Evolutionary conservation across 2,888 invertebrate species (phyloP), one percentile per base, ranked within the genome.

Genomic region (Linyphia triangularis): DNA sequence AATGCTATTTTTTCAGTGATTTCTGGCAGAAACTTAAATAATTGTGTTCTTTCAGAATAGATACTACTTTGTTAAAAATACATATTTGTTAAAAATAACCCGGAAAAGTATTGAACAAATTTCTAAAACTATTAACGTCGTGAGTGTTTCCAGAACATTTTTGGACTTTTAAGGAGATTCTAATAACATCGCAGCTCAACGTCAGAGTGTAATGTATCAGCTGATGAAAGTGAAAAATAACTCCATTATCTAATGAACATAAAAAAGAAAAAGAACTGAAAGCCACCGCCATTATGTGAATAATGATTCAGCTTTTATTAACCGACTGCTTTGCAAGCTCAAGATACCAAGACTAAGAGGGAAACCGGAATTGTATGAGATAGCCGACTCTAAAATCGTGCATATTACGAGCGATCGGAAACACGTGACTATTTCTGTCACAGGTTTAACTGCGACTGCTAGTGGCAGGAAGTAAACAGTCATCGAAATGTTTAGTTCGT

Each of bases 391-490:
- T 63, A 37, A 33, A 77, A 63, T 77, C 33, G 77, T 40, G 33
- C 63, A 82, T 30, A 82, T 63, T 63, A 22, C 43, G 61, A 82
- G 61, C 19, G 81, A 70, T 82, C 82, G 82, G 82, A 82, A 82
- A 72, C 82, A 82, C 82, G 82, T 82, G 82, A 82, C 24, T 28
- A 22, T n/a, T 43, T 37, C 19, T 37, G 63, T 24, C 24, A 63
- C 1, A 40, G 33, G 37, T 40, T 63, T 26, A 19, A 59, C n/a
- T 19, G 33, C 22, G 63, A 24, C 43, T 28, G 43, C 40, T 67
- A 30, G 16, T n/a, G 22, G 22, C 43, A 26, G 70, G 70, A 70
- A 70, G 43, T 43, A 70, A 70, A 70, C 9, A 70, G 10, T 51
- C 51, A n/a, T 51, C 2, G 16, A 51, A 51, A 51, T 51, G 51